Evolutionary conservation across 2,113 vertebrate species (phyloP).

Genomic region (Sitta europaea): DNA sequence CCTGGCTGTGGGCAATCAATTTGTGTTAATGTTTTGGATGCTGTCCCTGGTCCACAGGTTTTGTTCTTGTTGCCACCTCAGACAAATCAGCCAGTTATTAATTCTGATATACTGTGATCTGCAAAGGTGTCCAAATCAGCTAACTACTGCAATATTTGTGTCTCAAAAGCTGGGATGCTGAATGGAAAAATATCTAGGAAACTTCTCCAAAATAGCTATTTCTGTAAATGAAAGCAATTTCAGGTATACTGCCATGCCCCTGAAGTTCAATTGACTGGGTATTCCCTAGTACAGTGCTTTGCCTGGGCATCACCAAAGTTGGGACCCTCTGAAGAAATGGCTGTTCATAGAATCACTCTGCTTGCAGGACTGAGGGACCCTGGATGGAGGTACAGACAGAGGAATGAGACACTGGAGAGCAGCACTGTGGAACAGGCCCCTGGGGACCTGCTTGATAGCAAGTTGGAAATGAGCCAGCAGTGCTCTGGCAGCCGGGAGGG

Average conservation of each 20-base stretch:
- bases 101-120: neutral
- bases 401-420: neutral
- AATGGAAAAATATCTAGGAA: neutral
- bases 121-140: neutral
- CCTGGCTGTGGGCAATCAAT: neutral
- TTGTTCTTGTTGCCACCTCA: neutral
- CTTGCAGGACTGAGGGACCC: neutral
- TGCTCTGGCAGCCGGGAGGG: neutral
- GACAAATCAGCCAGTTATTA: neutral
- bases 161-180: neutral
- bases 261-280: neutral
- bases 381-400: neutral
- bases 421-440: neutral
- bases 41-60: neutral
- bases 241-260: neutral
- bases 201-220: neutral
- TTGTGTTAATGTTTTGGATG: neutral
- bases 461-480: neutral
- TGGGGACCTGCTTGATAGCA: fast-evolving
- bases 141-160: neutral
- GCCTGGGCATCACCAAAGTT: neutral
- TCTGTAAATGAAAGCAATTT: neutral
- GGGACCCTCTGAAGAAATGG: neutral
- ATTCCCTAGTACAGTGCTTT: neutral
- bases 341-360: neutral